These are phyloP conservation scores for Xiphias gladius DNA, from an alignment of 2,113 vertebrate genomes.

Conservation along the genomic window DNA sequence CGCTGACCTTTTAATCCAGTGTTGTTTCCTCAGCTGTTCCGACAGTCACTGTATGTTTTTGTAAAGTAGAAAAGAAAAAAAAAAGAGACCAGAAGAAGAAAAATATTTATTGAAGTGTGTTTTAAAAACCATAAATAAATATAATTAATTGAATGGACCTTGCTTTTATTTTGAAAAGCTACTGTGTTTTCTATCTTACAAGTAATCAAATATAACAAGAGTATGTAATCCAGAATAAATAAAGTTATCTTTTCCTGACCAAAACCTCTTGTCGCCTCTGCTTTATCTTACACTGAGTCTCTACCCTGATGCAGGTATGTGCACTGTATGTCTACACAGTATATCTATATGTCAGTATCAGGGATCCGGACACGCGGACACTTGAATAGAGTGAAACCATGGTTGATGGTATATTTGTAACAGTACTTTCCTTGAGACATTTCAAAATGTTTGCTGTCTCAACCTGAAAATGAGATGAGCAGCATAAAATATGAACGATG, in stretches of 20 bases:
- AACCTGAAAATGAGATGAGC: too few relatives aligned
- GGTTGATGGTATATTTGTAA: too few relatives aligned
- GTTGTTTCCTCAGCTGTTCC: slow-evolving; percentile 63
- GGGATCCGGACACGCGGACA: too few relatives aligned
- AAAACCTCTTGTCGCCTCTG: slow-evolving; percentile 4
- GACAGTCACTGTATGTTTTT: slow-evolving; percentile 70
- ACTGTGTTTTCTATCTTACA: slow-evolving; percentile 84
- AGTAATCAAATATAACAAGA: slow-evolving; percentile 79
- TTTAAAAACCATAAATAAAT: slow-evolving; percentile 74
- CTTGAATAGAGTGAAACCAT: too few relatives aligned
- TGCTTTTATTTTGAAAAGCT: slow-evolving; percentile 87
- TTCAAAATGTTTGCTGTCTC: too few relatives aligned
- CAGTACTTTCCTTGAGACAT: too few relatives aligned
- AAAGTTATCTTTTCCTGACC: slow-evolving; percentile 82
- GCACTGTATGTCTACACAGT: background rate
- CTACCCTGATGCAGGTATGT: too few relatives aligned
- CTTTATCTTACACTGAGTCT: background rate
- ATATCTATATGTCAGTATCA: too few relatives aligned
- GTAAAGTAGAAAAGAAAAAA: slow-evolving; percentile 68
- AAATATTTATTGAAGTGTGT: slow-evolving; percentile 87
- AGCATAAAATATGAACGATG: too few relatives aligned
- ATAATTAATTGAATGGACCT: slow-evolving; percentile 77
- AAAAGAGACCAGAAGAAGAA: slow-evolving; percentile 59
- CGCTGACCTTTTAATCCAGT: slow-evolving; percentile 68
- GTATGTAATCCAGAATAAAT: slow-evolving; percentile 82